A percentile compares a stretch with the other conserved stretches of the same genome.
Conservation (phyloP, 2,113 vertebrate genomes). For the Macquaria ambigua region DNA sequence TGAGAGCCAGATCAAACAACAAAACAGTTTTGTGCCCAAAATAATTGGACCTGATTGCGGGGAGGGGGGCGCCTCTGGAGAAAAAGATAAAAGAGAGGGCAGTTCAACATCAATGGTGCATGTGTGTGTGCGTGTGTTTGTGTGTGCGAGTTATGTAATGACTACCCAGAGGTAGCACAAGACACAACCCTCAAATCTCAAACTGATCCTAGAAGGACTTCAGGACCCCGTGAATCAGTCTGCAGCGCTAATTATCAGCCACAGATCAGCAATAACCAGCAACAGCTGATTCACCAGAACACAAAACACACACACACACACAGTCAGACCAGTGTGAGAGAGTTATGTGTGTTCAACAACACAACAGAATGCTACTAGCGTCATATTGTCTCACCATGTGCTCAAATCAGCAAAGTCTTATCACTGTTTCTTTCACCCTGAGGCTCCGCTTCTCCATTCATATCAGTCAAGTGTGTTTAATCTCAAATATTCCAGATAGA, state of each 20-base stretch:
- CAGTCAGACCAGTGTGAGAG: slow-evolving; percentile 4
- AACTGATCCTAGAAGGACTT: not conserved
- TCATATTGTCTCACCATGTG: slow-evolving; percentile 17
- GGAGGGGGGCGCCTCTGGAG: slow-evolving; percentile 60
- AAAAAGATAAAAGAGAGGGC: slow-evolving; percentile 33
- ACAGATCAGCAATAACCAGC: slow-evolving; percentile 34
- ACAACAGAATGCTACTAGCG: not conserved
- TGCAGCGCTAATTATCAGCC: slow-evolving; percentile 33
- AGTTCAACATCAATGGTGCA: slow-evolving; percentile 21
- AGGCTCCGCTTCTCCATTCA: not conserved
- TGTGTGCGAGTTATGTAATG: slow-evolving; percentile 32
- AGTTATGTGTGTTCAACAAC: not conserved
- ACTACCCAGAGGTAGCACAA: slow-evolving; percentile 11
- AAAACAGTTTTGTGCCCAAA: slow-evolving; percentile 58
- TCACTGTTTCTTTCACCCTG: slow-evolving; percentile 1
- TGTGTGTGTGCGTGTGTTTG: not conserved
- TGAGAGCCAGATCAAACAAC: slow-evolving; percentile 50
- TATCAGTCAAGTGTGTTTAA: not conserved
- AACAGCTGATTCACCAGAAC: slow-evolving; percentile 34
- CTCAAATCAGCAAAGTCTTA: slow-evolving; percentile 43
- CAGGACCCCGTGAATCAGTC: not conserved
- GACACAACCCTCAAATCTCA: not conserved
- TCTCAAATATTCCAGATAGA: not conserved
- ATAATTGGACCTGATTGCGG: slow-evolving; percentile 63
- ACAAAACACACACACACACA: slow-evolving; percentile 28